Conservation (phyloP, 2,888 invertebrate species). For the Hemaris fuciformis region DNA sequence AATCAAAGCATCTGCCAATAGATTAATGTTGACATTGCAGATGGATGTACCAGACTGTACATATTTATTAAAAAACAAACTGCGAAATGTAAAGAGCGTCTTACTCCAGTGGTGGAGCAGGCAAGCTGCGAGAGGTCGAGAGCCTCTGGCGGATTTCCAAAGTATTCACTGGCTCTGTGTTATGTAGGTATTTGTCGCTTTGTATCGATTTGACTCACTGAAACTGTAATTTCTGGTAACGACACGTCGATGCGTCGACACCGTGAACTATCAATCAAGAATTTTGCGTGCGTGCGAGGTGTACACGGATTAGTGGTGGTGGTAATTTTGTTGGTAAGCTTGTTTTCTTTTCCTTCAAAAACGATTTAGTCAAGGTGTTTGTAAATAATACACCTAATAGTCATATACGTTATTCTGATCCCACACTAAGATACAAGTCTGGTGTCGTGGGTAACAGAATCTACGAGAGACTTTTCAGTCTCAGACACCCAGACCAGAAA, state of each 20-base stretch:
- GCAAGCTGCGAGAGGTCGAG: conserved; percentile 55
- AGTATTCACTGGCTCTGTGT: conserved; percentile 45
- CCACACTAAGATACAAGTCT: no score
- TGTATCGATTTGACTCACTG: conserved; percentile 71
- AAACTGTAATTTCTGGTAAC: conserved; percentile 56
- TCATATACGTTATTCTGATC: no score
- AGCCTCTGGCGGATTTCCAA: conserved; percentile 65
- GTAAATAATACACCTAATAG: no score
- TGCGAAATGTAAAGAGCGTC: conserved; percentile 19
- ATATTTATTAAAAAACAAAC: conserved; percentile 7
- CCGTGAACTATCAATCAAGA: background rate
- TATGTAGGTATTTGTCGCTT: conserved; percentile 48
- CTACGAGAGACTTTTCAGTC: no score
- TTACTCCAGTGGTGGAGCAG: conserved; percentile 42
- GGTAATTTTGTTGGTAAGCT: no score
- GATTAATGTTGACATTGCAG: conserved; percentile 19
- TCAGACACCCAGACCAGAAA: no score
- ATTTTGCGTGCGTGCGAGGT: background rate
- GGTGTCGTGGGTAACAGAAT: no score
- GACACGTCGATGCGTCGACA: conserved; percentile 17
- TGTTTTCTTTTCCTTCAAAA: no score
- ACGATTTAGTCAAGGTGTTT: no score
- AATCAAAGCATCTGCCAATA: conserved; percentile 11
- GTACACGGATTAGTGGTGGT: background rate
- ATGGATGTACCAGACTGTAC: conserved; percentile 5